phyloP scores from a whole-genome alignment of 2,888 invertebrate species.

The Formica aserva region DNA sequence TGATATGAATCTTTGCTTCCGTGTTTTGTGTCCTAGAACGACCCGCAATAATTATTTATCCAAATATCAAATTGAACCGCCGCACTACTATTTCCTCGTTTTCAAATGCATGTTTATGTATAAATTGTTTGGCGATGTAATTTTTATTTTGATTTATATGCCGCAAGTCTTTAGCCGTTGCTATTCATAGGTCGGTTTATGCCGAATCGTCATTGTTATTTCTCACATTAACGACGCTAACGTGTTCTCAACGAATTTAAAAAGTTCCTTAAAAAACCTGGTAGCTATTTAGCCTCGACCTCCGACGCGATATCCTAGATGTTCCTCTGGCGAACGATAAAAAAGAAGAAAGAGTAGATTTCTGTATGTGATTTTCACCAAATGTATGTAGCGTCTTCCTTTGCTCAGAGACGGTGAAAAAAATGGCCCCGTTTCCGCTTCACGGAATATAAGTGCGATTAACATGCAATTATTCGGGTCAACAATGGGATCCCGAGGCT shows the following conservation, averaged over 20 bases:
- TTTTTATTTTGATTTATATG: neutral
- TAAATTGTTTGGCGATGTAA: neutral
- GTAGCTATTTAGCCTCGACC: neutral
- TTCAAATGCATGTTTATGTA: neutral
- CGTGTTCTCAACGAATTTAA: neutral
- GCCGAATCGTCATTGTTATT: neutral
- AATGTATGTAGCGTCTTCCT: conserved; percentile 20
- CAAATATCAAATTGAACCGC: neutral
- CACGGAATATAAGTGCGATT: conserved; percentile 45
- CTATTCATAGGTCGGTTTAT: neutral
- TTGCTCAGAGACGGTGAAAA: conserved; percentile 40
- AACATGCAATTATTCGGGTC: conserved; percentile 65
- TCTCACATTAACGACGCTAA: neutral
- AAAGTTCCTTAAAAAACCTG: neutral
- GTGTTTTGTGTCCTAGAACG: neutral
- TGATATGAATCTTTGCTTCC: neutral
- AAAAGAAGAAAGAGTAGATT: neutral
- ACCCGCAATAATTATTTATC: conserved; percentile 13
- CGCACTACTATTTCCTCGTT: neutral
- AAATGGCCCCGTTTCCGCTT: conserved; percentile 63
- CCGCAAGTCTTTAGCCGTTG: neutral
- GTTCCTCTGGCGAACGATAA: neutral
- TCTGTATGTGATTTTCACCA: conserved; percentile 48
- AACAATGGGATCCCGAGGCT: conserved; percentile 50
- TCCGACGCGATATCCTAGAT: neutral